Evolutionary conservation across 2,888 invertebrate species (phyloP).

Genomic region (Antitype chi): DNA sequence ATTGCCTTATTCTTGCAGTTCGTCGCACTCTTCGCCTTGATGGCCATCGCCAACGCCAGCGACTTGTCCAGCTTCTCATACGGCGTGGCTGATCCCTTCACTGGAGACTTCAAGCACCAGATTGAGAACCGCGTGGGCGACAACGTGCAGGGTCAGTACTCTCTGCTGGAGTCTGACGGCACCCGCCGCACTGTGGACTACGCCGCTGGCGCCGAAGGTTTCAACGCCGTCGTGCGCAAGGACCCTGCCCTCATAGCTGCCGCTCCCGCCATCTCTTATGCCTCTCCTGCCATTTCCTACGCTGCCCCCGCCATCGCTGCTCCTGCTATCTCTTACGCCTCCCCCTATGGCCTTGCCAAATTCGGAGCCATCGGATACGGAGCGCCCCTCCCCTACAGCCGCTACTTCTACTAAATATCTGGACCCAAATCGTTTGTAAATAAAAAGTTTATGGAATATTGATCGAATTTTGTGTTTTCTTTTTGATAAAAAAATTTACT

Average conservation of each 20-base stretch:
- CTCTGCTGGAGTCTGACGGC: constrained; percentile 88
- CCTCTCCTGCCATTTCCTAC: constrained; percentile 63
- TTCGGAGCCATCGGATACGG: constrained; percentile 55
- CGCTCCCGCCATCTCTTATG: constrained; percentile 59
- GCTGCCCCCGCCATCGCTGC: constrained; percentile 53
- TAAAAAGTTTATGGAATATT: constrained; percentile 57
- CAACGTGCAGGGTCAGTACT: constrained; percentile 75
- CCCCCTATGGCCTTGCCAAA: constrained; percentile 41
- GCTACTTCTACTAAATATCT: constrained; percentile 60
- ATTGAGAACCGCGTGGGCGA: constrained; percentile 74
- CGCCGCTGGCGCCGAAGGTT: constrained; percentile 87
- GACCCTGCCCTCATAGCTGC: constrained; percentile 78
- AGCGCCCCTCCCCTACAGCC: constrained; percentile 63
- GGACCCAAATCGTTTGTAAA: constrained; percentile 47
- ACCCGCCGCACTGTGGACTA: constrained; percentile 89
- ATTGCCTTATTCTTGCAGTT: constrained; percentile 68
- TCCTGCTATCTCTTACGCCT: constrained; percentile 34
- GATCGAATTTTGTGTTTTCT: constrained; percentile 27
- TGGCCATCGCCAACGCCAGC: constrained; percentile 74
- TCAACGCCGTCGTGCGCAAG: constrained; percentile 89
- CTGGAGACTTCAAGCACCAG: constrained; percentile 89
- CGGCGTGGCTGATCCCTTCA: constrained; percentile 87
- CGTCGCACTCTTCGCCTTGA: constrained; percentile 77
- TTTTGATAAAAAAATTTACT: not conserved
- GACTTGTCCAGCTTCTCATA: constrained; percentile 86